Evolutionary conservation across 2,797 vertebrate species (phyloP), one percentile per base, ranked within the genome.

Genomic region (Caiman crocodilus): DNA sequence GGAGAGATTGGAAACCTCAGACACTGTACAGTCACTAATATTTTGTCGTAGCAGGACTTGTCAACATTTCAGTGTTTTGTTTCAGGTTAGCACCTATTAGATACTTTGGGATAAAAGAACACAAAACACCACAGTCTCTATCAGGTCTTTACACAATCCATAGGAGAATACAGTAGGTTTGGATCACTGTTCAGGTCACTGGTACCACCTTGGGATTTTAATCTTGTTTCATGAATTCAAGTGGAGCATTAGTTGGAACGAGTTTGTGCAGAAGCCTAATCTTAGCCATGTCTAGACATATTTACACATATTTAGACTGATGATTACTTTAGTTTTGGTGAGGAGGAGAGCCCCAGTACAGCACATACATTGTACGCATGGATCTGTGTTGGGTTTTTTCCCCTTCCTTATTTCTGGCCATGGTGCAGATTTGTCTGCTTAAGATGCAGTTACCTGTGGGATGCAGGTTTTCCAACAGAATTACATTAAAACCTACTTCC

Each of bases 311-410:
- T 50, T 50, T 50, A 50, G 42, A 50, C 42, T 50, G 42, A 50
- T 50, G 42, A 50, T 50, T 50, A 50, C 42, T 50, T 50, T 50
- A 50, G 42, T 50, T 50, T 50, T 50, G 42, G 42, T 50, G 42
- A 50, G 42, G 42, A 50, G 42, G 42, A 50, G 42, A 50, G 42
- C 42, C 42, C 17, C 60, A 69, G 5, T 30, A 4, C 2, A n/a
- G 12, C 28, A 1, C 2, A 23, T 1, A 0, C 21, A 25, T 5
- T 6, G 79, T 2, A 8, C 2, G 0, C 3, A 30, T 0, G 10
- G 73, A 56, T 87, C 2, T 12, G 57, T 18, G 76, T 73, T 1
- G 0, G 1, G 74, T 6, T 25, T 55, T 55, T 59, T 35, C 35
- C 35, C 35, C 42, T 42, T 71, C 76, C 65, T 23, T 21, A 50